phyloP scores from a whole-genome alignment of 2,113 vertebrate genomes.

The Empidonax traillii region DNA sequence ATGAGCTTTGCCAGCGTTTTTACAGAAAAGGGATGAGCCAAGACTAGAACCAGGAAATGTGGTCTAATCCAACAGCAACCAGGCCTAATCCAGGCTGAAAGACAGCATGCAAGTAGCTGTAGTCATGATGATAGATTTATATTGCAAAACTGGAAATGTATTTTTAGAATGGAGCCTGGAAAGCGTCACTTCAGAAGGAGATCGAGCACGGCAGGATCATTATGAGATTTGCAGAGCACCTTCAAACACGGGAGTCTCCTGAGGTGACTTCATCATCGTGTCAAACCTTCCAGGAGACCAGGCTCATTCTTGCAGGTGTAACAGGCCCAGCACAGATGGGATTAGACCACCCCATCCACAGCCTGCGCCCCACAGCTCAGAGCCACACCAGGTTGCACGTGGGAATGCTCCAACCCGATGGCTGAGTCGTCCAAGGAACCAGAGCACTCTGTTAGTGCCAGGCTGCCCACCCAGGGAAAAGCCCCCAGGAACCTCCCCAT shows the following conservation, averaged over 20 bases:
- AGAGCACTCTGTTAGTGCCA: rapidly evolving
- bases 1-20: neutral
- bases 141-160: neutral
- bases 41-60: neutral
- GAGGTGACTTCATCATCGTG: neutral
- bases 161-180: neutral
- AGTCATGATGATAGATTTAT: neutral
- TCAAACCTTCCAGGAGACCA: neutral
- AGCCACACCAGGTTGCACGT: rapidly evolving
- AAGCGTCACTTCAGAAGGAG: neutral
- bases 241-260: neutral
- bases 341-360: neutral
- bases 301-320: neutral
- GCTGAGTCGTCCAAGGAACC: neutral
- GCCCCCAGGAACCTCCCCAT: neutral
- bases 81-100: neutral
- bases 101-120: rapidly evolving
- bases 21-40: neutral
- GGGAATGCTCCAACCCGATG: neutral
- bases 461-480: neutral
- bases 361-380: neutral
- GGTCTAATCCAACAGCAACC: neutral
- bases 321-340: neutral
- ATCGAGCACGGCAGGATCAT: neutral
- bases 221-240: neutral